Conservation (phyloP, 1,140 invertebrate genomes). For the Drosophila suzukii region DNA sequence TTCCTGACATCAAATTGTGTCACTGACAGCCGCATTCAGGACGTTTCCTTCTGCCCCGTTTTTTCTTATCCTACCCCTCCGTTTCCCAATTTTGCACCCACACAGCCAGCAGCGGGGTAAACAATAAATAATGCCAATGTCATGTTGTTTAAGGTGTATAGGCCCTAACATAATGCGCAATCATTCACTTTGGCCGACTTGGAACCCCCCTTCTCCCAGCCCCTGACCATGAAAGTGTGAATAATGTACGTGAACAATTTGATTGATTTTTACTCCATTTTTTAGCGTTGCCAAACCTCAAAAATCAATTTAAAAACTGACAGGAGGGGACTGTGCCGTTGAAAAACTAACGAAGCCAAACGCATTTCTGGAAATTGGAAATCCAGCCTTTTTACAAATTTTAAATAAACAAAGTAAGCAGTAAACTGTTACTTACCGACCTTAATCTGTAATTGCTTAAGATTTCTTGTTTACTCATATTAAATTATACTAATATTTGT, state of each 20-base stretch:
- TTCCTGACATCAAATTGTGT: conserved; percentile 63
- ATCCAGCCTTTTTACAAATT: too few species aligned
- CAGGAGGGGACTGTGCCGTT: not conserved
- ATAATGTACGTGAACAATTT: conserved; percentile 60
- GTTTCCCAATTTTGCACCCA: conserved; percentile 53
- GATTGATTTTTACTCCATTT: conserved; percentile 59
- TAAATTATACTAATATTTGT: too few species aligned
- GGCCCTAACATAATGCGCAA: conserved; percentile 61
- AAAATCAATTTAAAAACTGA: conserved; percentile 16
- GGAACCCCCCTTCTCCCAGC: conserved; percentile 4
- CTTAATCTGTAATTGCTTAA: too few species aligned
- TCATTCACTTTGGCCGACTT: conserved; percentile 46
- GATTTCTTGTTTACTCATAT: too few species aligned
- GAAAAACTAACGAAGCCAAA: not conserved
- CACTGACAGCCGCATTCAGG: conserved; percentile 66
- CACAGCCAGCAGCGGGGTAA: conserved; percentile 17
- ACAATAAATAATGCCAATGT: conserved; percentile 79
- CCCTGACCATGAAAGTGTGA: conserved; percentile 39
- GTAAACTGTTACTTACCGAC: too few species aligned
- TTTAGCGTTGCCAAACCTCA: conserved; percentile 28
- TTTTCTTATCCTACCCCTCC: not conserved
- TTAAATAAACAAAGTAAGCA: too few species aligned
- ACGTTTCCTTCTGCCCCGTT: conserved; percentile 32
- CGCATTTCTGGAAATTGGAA: too few species aligned
- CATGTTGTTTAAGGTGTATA: conserved; percentile 62